These are phyloP conservation scores for Thymelicus lineola DNA, from an alignment of 2,888 invertebrate species.

Conservation along the genomic window DNA sequence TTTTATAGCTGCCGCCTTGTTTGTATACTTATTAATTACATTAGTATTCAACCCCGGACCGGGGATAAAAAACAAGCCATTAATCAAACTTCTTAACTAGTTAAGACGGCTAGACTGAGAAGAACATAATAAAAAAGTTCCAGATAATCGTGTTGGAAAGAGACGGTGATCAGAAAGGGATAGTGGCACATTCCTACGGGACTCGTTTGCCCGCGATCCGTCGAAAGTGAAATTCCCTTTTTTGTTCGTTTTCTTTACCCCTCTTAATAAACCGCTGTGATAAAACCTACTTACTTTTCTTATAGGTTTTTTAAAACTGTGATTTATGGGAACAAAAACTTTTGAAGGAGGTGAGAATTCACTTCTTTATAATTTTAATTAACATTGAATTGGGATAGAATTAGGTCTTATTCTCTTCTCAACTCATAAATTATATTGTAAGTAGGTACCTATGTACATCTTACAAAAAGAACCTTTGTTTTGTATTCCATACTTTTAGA, in stretches of 20 bases:
- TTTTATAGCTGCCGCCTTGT: slow-evolving; percentile 41
- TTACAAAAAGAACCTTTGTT: too few relatives aligned
- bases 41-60: slow-evolving; percentile 57
- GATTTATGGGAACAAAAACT: slow-evolving; percentile 53
- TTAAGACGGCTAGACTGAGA: slow-evolving; percentile 50
- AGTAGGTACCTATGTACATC: too few relatives aligned
- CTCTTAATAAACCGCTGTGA: slow-evolving; percentile 58
- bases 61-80: slow-evolving; percentile 57
- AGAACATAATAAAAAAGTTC: slow-evolving; percentile 21
- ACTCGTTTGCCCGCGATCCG: slow-evolving; percentile 62
- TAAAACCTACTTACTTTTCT: slow-evolving; percentile 56
- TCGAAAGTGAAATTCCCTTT: slow-evolving; percentile 64
- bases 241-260: slow-evolving; percentile 55
- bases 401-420: too few relatives aligned
- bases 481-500: too few relatives aligned
- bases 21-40: slow-evolving; percentile 58
- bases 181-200: slow-evolving; percentile 69
- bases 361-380: slow-evolving; percentile 38
- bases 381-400: slow-evolving; percentile 19
- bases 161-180: slow-evolving; percentile 62
- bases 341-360: slow-evolving; percentile 50
- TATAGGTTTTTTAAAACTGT: slow-evolving; percentile 53
- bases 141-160: slow-evolving; percentile 46
- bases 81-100: slow-evolving; percentile 74
- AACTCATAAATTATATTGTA: too few relatives aligned